These are phyloP conservation scores for Phocoena phocoena DNA, from an alignment of 2,113 vertebrate species.

Conservation along the genomic window DNA sequence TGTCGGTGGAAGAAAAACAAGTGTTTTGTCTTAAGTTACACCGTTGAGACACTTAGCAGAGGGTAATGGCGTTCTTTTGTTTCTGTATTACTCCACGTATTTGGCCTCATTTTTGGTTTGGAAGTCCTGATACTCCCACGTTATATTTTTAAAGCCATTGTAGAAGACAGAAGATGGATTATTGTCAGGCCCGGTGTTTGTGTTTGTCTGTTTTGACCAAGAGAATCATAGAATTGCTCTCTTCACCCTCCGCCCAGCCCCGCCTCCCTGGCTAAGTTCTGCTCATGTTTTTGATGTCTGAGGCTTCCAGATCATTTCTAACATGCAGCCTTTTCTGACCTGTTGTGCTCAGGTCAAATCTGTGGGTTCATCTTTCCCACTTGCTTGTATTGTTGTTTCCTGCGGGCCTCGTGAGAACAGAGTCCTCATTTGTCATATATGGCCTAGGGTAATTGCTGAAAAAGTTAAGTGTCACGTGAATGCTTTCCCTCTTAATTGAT, in stretches of 20 bases:
- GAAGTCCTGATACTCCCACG: background rate
- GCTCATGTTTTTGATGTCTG: background rate
- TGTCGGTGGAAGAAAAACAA: constrained; percentile 29
- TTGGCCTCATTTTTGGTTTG: background rate
- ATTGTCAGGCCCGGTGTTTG: background rate
- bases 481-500: background rate
- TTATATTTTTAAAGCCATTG: constrained; percentile 17
- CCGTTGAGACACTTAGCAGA: background rate
- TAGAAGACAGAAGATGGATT: background rate
- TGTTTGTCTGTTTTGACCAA: background rate
- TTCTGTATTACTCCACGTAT: background rate
- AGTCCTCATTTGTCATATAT: background rate
- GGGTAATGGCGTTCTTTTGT: background rate
- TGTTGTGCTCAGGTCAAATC: background rate
- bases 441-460: background rate
- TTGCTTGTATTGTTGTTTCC: background rate
- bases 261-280: background rate
- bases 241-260: background rate
- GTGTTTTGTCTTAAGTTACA: constrained; percentile 44
- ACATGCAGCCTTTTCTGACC: background rate
- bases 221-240: background rate
- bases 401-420: background rate
- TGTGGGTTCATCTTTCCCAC: background rate
- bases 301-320: background rate
- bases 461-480: background rate